Conservation (phyloP, 1,140 invertebrate species). For the Ctenoplectra terminalis region DNA sequence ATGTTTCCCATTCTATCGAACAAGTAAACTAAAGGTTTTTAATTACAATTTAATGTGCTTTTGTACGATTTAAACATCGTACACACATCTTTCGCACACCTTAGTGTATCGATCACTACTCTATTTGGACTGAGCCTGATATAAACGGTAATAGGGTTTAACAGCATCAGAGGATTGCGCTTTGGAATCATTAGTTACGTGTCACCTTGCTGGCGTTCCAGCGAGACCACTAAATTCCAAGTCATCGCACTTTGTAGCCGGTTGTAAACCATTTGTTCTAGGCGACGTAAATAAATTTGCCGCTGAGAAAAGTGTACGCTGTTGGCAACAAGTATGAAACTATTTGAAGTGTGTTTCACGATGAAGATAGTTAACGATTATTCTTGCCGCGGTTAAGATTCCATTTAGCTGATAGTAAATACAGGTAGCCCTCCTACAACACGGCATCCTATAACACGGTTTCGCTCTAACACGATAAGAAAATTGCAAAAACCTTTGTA, state of each 20-base stretch:
- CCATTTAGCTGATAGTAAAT: too few species aligned
- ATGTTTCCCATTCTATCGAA: background rate
- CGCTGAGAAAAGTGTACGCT: background rate
- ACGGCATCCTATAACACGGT: too few species aligned
- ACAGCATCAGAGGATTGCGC: constrained; percentile 63
- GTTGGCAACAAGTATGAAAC: background rate
- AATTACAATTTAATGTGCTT: background rate
- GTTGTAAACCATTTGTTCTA: background rate
- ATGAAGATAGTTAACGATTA: background rate
- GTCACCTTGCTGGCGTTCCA: constrained; percentile 21
- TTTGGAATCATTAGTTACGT: constrained; percentile 67
- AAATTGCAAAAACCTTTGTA: too few species aligned
- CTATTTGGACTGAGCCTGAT: constrained; percentile 64
- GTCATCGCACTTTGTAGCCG: background rate
- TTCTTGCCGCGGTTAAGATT: too few species aligned
- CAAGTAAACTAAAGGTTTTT: background rate
- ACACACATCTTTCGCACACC: too few species aligned
- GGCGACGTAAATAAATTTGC: background rate
- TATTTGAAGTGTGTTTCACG: background rate
- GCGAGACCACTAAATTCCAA: background rate
- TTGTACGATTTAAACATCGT: too few species aligned
- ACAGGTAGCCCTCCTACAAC: too few species aligned
- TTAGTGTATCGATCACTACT: constrained; percentile 49
- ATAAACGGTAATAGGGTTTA: constrained; percentile 49
- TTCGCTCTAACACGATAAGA: too few species aligned